Percentiles rank a stretch among this genome's conserved stretches.
Evolutionary conservation across 2,797 vertebrate species (phyloP).

Genomic region (Apodemus agrarius): DNA sequence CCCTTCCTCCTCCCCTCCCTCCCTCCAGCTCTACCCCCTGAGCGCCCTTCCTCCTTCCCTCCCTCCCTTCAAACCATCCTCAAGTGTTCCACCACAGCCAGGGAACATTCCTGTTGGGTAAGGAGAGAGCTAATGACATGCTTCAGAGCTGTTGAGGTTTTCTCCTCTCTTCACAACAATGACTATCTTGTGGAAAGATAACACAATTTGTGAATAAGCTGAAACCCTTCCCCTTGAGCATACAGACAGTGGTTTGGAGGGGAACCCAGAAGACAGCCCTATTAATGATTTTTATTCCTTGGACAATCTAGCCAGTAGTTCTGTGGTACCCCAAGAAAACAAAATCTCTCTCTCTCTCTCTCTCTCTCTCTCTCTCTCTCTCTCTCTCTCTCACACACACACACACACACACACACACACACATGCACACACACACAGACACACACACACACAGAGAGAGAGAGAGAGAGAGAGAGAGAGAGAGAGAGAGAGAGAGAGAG

Average conservation of each 20-base stretch:
- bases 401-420: neutral
- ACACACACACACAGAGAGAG: too few species aligned
- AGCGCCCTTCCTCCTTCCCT: neutral
- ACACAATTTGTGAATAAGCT: slow-evolving; percentile 16
- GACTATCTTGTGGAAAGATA: slow-evolving; percentile 69
- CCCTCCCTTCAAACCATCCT: neutral
- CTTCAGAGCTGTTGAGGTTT: slow-evolving; percentile 69
- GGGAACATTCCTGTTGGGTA: slow-evolving; percentile 70
- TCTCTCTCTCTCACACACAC: too few species aligned
- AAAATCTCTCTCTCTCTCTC: neutral
- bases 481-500: too few species aligned
- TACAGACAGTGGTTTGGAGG: slow-evolving; percentile 49
- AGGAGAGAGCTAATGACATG: slow-evolving; percentile 73
- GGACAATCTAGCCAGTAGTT: neutral
- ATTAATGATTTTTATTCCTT: slow-evolving; percentile 10
- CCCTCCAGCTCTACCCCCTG: neutral
- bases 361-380: neutral
- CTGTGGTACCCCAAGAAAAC: neutral
- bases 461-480: too few species aligned
- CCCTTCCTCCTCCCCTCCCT: neutral
- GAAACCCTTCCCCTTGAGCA: slow-evolving; percentile 50
- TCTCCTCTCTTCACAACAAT: slow-evolving; percentile 71
- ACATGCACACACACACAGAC: too few species aligned
- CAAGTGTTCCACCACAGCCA: neutral
- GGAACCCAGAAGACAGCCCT: neutral